Percentiles rank a stretch among this genome's conserved stretches.
Evolutionary conservation across 2,888 invertebrate species (phyloP).

Genomic region (Nomada ruficornis): DNA sequence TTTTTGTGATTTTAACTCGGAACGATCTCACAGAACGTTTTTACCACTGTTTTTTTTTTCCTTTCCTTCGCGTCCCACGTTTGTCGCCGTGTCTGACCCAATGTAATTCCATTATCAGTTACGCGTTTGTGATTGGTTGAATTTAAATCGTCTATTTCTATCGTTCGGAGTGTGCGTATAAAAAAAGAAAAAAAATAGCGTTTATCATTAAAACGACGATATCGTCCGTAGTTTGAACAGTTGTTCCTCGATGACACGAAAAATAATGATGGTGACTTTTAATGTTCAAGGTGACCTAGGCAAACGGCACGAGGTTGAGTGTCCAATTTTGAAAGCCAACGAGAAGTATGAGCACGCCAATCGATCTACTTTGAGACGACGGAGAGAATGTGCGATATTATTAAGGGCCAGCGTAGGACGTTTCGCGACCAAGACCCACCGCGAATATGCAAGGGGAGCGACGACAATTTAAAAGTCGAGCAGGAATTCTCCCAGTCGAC

Average conservation of each 20-base stretch:
- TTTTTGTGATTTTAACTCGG: not conserved
- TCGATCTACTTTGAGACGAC: not conserved
- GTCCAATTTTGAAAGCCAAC: not conserved
- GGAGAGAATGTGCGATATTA: constrained; percentile 76
- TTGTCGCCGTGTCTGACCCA: not conserved
- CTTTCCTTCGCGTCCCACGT: not conserved
- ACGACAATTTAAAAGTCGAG: constrained; percentile 73
- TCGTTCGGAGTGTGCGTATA: not conserved
- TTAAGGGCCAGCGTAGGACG: constrained; percentile 76
- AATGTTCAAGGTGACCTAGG: constrained; percentile 19
- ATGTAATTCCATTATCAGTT: constrained; percentile 38
- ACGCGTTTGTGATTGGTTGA: constrained; percentile 27
- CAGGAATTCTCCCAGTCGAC: constrained; percentile 71
- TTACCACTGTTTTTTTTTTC: not conserved
- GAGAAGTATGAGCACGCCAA: not conserved
- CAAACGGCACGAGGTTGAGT: not conserved
- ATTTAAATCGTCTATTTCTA: constrained; percentile 30
- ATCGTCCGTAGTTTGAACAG: not conserved
- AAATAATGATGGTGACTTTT: not conserved
- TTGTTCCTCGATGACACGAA: not conserved
- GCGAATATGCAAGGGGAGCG: constrained; percentile 74
- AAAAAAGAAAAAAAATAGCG: not conserved
- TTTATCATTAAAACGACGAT: not conserved
- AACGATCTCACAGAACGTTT: not conserved
- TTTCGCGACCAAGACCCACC: constrained; percentile 81